Conservation (phyloP, 2,797 vertebrate genomes). For the Chloroceryle amazona region DNA sequence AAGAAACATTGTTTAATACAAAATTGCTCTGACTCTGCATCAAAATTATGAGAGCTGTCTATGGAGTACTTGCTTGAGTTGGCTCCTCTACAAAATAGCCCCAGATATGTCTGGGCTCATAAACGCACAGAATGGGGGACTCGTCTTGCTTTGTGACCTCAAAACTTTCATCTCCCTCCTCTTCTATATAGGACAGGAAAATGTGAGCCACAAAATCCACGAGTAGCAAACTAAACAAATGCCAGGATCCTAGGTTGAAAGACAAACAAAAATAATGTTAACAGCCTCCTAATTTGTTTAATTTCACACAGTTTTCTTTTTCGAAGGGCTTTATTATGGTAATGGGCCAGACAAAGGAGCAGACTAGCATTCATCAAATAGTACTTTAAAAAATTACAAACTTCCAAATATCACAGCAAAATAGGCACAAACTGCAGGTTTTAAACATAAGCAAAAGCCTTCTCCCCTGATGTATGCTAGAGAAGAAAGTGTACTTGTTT, state of each 20-base stretch:
- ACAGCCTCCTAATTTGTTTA: not conserved
- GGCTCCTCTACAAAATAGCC: not conserved
- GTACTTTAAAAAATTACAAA: not conserved
- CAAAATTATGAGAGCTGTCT: not conserved
- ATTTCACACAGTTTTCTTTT: not conserved
- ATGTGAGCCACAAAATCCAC: slow-evolving; percentile 76
- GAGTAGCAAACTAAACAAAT: slow-evolving; percentile 79
- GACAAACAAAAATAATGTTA: not conserved
- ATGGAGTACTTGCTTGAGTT: not conserved
- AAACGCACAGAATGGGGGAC: not conserved
- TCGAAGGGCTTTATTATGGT: not conserved
- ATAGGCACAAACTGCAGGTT: not conserved
- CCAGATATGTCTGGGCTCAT: not conserved
- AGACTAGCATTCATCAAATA: not conserved
- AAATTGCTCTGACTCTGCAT: slow-evolving; percentile 7
- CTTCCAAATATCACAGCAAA: not conserved
- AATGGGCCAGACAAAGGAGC: not conserved
- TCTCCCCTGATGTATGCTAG: not conserved
- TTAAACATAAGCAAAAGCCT: not conserved
- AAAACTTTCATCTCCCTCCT: slow-evolving; percentile 59
- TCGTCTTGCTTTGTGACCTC: not conserved
- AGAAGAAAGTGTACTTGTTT: not conserved
- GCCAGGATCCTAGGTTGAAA: slow-evolving; percentile 78
- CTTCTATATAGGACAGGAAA: slow-evolving; percentile 74
- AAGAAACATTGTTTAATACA: not conserved